Evolutionary conservation across 2,888 invertebrate genomes (phyloP), one percentile per base, ranked within the genome.

Genomic region (Hirtodrosophila duncani): DNA sequence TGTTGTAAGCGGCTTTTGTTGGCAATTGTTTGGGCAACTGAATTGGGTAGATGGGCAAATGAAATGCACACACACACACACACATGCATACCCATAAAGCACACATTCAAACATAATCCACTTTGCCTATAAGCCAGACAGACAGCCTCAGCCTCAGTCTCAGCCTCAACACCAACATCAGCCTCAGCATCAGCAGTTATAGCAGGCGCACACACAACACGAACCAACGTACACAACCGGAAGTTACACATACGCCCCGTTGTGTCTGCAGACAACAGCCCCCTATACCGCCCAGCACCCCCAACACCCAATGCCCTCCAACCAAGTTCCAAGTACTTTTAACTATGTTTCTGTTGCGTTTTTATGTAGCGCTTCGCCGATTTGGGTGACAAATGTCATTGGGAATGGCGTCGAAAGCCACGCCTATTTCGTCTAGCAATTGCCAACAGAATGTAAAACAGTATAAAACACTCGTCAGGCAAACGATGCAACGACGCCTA

Each of bases 1-100:
- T 79, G 79, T 70, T 79, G 70, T 77, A 79, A 79, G 79, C 69
- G 65, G 75, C 79, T 77, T 78, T 77, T 74, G 78, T 74, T 67
- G 67, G 59, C 79, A 77, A 75, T 77, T 79, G 79, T 75, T 77
- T 66, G 8, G 20, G 4, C 3, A 27, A 46, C 13, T 26, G 11
- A 60, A 67, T 67, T 66, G 67, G 66, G 66, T 67, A 49, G n/a
- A n/a, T n/a, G n/a, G 71, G 63, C 68, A 75, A 75, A 72, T 71
- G 61, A 66, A 68, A 61, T 55, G 61, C 63, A 53, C 39, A 64
- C 39, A 44, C 39, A 49, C 30, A 17, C 37, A 20, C 34, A 45
- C 24, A 38, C 36, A 55, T 10, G 37, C 26, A 41, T 21, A 23
- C 9, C 23, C 29, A 34, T 13, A 26, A 11, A 29, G 13, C 13